A percentile compares a stretch with the other conserved stretches of the same genome.
Evolutionary conservation across 2,113 vertebrate genomes (phyloP).

Genomic region (Maccullochella peelii): DNA sequence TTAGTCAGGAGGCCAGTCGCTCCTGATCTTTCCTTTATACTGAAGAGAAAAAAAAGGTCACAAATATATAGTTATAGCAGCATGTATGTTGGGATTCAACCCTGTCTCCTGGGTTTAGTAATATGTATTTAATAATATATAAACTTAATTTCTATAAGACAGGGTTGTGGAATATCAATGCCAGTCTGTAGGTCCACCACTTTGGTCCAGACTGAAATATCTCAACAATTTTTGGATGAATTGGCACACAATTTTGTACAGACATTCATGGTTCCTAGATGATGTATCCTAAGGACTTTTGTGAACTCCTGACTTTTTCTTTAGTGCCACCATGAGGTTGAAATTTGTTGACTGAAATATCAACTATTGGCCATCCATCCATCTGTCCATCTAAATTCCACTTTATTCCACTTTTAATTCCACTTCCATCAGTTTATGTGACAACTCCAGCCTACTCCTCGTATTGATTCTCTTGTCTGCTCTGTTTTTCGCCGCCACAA

Average conservation of each 20-base stretch:
- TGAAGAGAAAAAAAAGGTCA: neutral
- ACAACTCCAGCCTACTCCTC: too few species aligned
- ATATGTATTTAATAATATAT: neutral
- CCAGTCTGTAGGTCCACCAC: neutral
- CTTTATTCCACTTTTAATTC: conserved; percentile 3
- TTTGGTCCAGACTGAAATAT: neutral
- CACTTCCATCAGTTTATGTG: too few species aligned
- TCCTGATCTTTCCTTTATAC: neutral
- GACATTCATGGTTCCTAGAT: neutral
- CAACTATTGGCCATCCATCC: too few species aligned
- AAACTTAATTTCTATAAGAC: neutral
- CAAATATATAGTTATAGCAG: neutral
- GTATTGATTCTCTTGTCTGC: too few species aligned
- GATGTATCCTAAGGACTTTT: neutral
- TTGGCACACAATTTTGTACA: neutral
- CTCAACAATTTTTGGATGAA: neutral
- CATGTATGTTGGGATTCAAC: neutral
- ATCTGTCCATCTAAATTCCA: neutral
- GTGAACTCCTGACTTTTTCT: neutral
- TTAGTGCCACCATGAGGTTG: neutral
- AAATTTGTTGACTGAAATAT: neutral
- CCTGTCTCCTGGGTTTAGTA: neutral
- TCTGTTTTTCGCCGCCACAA: too few species aligned
- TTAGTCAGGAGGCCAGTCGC: neutral
- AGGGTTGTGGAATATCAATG: neutral